Percentiles rank a stretch among this genome's conserved stretches.
These are phyloP conservation scores for Alaudala cheleensis DNA, from an alignment of 2,113 vertebrate genomes.

Conservation along the genomic window DNA sequence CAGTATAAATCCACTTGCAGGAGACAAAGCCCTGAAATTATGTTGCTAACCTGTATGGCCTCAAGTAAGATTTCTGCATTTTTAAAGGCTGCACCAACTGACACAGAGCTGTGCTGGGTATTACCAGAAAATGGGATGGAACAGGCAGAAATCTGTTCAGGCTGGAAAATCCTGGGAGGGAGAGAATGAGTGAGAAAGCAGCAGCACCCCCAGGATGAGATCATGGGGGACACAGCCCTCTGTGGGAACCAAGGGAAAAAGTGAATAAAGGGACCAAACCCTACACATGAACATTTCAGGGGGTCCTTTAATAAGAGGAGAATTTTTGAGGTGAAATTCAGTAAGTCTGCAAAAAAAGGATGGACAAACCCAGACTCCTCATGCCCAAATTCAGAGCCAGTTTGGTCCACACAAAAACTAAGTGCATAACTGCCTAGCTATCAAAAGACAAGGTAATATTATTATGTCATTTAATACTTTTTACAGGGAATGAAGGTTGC, in stretches of 20 bases:
- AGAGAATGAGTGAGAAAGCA: background rate
- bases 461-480: background rate
- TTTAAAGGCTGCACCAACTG: background rate
- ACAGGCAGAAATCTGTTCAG: background rate
- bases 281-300: background rate
- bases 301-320: background rate
- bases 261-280: background rate
- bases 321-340: background rate
- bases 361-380: background rate
- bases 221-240: background rate
- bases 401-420: background rate
- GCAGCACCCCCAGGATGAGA: background rate
- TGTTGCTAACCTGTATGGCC: background rate
- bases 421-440: background rate
- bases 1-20: background rate
- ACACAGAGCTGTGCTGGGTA: background rate
- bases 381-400: background rate
- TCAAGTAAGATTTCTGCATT: background rate
- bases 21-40: background rate
- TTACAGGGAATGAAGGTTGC: background rate
- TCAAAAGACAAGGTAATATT: background rate
- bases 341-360: background rate
- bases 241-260: background rate
- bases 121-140: background rate
- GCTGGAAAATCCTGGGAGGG: background rate